These are phyloP conservation scores for Lepilemur septentrionalis DNA, from an alignment of 2,797 vertebrate genomes.

Conservation along the genomic window DNA sequence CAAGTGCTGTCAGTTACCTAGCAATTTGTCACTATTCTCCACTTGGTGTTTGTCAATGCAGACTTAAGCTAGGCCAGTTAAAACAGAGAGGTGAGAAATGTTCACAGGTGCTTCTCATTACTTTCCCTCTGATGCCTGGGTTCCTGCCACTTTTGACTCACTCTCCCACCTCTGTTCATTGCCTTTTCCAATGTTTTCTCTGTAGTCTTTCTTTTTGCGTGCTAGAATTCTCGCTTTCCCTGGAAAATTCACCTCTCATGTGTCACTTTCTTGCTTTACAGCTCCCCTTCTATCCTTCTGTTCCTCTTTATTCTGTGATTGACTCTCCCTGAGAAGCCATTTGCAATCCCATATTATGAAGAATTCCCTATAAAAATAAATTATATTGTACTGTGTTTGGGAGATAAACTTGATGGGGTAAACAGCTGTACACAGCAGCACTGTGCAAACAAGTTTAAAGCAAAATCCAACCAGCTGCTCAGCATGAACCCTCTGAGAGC, in stretches of 20 bases:
- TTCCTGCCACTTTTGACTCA: neutral
- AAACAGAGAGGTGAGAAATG: neutral
- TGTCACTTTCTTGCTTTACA: conserved; percentile 58
- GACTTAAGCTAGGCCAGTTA: neutral
- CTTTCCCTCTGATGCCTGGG: neutral
- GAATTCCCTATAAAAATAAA: conserved; percentile 76
- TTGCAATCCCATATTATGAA: conserved; percentile 79
- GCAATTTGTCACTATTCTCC: neutral
- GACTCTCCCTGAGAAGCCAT: conserved; percentile 76
- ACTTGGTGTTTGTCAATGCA: neutral
- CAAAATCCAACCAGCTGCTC: conserved; percentile 67
- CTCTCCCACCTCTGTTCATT: neutral
- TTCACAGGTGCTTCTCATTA: conserved; percentile 41
- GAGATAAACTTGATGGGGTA: conserved; percentile 78
- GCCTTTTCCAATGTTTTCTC: neutral
- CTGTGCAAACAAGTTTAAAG: conserved; percentile 73
- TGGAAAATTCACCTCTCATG: conserved; percentile 21
- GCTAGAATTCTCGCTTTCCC: conserved; percentile 34
- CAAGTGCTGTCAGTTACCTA: neutral
- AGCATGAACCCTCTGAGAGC: conserved; percentile 72
- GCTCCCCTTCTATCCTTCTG: conserved; percentile 55
- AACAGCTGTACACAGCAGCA: conserved; percentile 75
- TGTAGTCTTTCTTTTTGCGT: neutral
- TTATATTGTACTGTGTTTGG: conserved; percentile 79
- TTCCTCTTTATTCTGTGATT: conserved; percentile 77